Percentiles rank a stretch among this genome's conserved stretches.
These are phyloP conservation scores for Cyprinella venusta DNA, from an alignment of 2,797 vertebrate genomes.

Conservation along the genomic window DNA sequence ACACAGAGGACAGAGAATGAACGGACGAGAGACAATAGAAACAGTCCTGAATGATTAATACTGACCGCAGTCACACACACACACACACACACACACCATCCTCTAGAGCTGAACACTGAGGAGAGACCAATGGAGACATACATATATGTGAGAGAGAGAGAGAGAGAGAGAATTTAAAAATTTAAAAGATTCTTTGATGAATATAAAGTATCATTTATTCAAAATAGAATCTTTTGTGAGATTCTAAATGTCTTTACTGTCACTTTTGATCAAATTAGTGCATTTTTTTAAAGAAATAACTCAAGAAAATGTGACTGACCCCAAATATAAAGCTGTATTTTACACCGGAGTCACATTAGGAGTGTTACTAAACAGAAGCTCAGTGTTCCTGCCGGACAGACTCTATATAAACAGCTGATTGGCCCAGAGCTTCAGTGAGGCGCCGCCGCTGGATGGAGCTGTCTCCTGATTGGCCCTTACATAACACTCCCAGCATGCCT, in stretches of 20 bases:
- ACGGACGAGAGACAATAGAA: conserved; percentile 23
- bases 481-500: conserved; percentile 82
- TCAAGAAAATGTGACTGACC: background rate
- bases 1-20: conserved; percentile 30
- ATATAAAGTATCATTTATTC: too few species aligned
- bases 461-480: conserved; percentile 78
- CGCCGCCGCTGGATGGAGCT: conserved; percentile 64
- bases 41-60: conserved; percentile 14
- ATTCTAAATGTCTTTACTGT: background rate
- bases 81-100: too few species aligned
- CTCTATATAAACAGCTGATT: conserved; percentile 27
- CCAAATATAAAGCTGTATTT: background rate
- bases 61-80: background rate
- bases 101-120: background rate
- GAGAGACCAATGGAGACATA: too few species aligned
- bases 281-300: background rate
- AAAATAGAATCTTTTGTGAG: background rate
- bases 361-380: background rate
- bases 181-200: too few species aligned
- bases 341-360: too few species aligned
- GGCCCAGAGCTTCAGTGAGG: conserved; percentile 36
- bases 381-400: background rate
- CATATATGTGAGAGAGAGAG: too few species aligned
- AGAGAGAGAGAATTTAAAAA: too few species aligned
- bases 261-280: background rate